Base-by-base conservation (phyloP, 2,113 vertebrate genomes). In the Erpornis zantholeuca region DNA sequence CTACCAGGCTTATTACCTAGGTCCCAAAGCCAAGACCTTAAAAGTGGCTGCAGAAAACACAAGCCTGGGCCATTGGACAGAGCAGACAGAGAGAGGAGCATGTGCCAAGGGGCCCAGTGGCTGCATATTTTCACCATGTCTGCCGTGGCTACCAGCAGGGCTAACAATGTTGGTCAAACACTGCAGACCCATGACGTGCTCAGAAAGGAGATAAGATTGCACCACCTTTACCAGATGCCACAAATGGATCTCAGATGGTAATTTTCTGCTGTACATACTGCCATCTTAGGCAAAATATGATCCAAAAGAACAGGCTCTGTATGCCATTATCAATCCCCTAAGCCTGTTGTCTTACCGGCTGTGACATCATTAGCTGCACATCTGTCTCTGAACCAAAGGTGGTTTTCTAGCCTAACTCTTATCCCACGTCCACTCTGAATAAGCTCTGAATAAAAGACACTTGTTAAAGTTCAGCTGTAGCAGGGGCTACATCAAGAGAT, bases 361-460 rank as follows among this genome's bases (percentile, higher is more conserved):
- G 90, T 86, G 94, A 92, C 68, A 95, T 77, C 88, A 86, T 82
- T 93, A 77, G 75, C 79, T 70, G 59, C 60, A 91, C 88, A 95
- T 96, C 95, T 95, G 92, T 90, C 91, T 95, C 59, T 5, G 18
- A 90, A 91, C 54, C 54, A 81, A 68, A 94, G 83, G 69, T 86
- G 47, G 57, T 71, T 96, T 94, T 83, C 68, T 50, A 88, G 22
- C 35, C 63, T 66, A 71, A 66, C 29, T 73, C 38, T 93, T 86
- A 86, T 88, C 72, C 76, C 60, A 35, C 0, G 3, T 72, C 88
- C 68, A 81, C 52, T 90, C 59, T 50, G 42, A 68, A 47, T 66
- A 85, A 90, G 40, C 65, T 66, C 82, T 76, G 72, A 95, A 92
- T 86, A 89, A 94, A 95, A 91, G 82, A 35, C 79, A 47, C 42